A percentile compares a stretch with the other conserved stretches of the same genome.
Evolutionary conservation across 2,888 invertebrate genomes (phyloP).

Genomic region (Dioctria linearis): DNA sequence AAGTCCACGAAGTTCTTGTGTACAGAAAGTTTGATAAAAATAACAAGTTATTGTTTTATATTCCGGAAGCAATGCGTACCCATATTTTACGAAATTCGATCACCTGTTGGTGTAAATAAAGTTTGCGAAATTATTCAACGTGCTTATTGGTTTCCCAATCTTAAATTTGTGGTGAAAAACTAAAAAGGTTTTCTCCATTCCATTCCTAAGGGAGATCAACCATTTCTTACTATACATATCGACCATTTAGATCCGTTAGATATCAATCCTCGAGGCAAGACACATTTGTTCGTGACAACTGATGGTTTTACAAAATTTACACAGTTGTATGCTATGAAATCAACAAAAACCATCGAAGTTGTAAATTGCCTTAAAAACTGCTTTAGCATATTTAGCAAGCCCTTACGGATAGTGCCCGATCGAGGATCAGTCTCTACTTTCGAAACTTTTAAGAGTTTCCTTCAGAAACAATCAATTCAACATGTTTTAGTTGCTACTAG

Average conservation of each 20-base stretch:
- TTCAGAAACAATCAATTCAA: too few relatives aligned
- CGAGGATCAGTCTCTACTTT: slow-evolving; percentile 56
- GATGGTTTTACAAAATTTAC: slow-evolving; percentile 57
- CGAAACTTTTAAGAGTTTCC: too few relatives aligned
- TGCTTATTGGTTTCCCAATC: too few relatives aligned
- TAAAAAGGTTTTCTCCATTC: slow-evolving; percentile 29
- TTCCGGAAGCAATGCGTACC: slow-evolving; percentile 48
- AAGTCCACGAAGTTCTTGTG: slow-evolving; percentile 40
- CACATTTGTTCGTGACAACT: too few relatives aligned
- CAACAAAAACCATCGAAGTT: too few relatives aligned
- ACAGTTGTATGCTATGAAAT: too few relatives aligned
- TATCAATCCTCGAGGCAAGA: too few relatives aligned
- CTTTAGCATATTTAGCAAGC: slow-evolving; percentile 57
- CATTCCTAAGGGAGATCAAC: slow-evolving; percentile 57
- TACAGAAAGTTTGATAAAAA: slow-evolving; percentile 37
- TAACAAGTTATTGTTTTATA: slow-evolving; percentile 52
- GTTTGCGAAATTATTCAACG: too few relatives aligned
- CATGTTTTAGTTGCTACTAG: too few relatives aligned
- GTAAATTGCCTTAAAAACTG: slow-evolving; percentile 61
- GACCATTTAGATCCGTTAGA: slow-evolving; percentile 56
- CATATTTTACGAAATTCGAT: too few relatives aligned
- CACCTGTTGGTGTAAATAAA: too few relatives aligned
- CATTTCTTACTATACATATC: slow-evolving; percentile 59
- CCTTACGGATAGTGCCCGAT: slow-evolving; percentile 58
- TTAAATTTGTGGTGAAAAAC: background rate